Conservation (phyloP, 1,140 invertebrate species). For the Drosophila athabasca region DNA sequence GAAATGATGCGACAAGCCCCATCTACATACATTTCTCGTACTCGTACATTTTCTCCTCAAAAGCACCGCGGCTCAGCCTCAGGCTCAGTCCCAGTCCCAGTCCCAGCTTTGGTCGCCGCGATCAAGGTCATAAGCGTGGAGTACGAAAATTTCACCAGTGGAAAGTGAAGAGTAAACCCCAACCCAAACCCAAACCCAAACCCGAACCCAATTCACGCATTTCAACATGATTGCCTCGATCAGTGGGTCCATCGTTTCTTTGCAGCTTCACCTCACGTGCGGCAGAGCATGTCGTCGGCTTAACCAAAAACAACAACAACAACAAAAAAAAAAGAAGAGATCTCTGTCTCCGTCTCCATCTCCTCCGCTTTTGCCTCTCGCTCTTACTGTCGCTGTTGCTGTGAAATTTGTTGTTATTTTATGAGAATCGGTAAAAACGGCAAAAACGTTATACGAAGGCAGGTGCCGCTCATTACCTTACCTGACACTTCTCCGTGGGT, state of each 20-base stretch:
- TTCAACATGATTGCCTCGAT: slow-evolving; percentile 49
- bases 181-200: background rate
- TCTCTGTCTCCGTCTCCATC: slow-evolving; percentile 1
- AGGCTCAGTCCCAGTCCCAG: too few species aligned
- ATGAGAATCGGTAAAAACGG: slow-evolving; percentile 44
- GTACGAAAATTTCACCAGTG: slow-evolving; percentile 51
- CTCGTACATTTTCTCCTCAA: slow-evolving; percentile 24
- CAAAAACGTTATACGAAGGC: slow-evolving; percentile 43
- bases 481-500: slow-evolving; percentile 20
- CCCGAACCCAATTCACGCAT: slow-evolving; percentile 36
- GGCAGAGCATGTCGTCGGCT: slow-evolving; percentile 38
- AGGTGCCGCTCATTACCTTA: slow-evolving; percentile 52
- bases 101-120: slow-evolving; percentile 21
- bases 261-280: slow-evolving; percentile 44
- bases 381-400: background rate
- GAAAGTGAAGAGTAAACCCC: slow-evolving; percentile 39
- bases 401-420: slow-evolving; percentile 25
- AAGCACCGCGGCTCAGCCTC: too few species aligned
- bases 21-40: slow-evolving; percentile 27
- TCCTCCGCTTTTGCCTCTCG: too few species aligned
- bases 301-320: slow-evolving; percentile 16
- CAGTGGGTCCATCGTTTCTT: slow-evolving; percentile 23
- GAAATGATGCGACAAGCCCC: slow-evolving; percentile 37
- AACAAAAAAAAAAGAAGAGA: slow-evolving; percentile 15
- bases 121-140: slow-evolving; percentile 44